A percentile compares a stretch with the other conserved stretches of the same genome.
Evolutionary conservation across 2,113 vertebrate genomes (phyloP).

Genomic region (Psephotus haematonotus): DNA sequence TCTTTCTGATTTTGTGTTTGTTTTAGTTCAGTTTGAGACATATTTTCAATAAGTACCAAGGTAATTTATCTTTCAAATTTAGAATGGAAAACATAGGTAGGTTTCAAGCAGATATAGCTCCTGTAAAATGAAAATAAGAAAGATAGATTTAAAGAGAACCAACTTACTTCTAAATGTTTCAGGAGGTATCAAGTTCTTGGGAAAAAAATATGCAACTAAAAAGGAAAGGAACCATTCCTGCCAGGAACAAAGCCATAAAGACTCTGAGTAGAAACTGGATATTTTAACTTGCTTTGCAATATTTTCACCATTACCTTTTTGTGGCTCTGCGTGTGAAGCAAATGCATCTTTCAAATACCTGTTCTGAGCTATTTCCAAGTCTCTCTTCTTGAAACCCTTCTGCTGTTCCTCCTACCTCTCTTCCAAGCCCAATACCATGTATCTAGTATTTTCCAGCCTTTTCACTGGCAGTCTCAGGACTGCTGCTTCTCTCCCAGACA

Average conservation of each 20-base stretch:
- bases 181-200: background rate
- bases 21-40: background rate
- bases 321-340: background rate
- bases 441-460: background rate
- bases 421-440: fast-evolving
- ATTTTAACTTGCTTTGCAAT: background rate
- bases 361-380: background rate
- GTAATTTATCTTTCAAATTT: constrained; percentile 12
- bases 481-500: background rate
- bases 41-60: background rate
- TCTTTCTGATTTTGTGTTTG: background rate
- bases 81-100: background rate
- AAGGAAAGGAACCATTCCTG: background rate
- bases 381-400: background rate
- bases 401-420: background rate
- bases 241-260: background rate
- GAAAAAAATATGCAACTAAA: background rate
- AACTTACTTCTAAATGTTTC: background rate
- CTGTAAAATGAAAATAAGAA: background rate
- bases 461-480: background rate
- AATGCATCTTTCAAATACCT: background rate
- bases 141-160: background rate
- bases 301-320: background rate
- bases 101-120: background rate
- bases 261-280: background rate